phyloP scores from a whole-genome alignment of 2,113 vertebrate species.

The Myotis lucifugus region DNA sequence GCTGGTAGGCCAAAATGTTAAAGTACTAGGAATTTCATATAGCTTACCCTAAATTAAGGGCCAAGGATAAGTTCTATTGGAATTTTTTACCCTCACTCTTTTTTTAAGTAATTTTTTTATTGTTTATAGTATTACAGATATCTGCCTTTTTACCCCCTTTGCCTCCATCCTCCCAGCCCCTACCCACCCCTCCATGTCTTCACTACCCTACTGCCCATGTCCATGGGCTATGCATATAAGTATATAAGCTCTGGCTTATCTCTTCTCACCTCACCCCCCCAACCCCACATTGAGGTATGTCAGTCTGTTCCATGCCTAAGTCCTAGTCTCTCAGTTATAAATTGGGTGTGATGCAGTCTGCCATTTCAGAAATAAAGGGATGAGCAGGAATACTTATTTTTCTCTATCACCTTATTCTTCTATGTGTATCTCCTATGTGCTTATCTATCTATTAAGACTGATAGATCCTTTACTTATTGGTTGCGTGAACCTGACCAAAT shows the following conservation, averaged over 20 bases:
- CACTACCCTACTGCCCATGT: too few species aligned
- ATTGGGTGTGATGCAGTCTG: neutral
- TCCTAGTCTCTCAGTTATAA: neutral
- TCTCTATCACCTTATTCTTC: neutral
- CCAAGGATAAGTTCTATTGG: conserved; percentile 26
- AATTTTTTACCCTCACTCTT: neutral
- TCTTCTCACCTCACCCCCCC: too few species aligned
- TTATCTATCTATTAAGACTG: neutral
- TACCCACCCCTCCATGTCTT: too few species aligned
- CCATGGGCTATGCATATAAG: too few species aligned
- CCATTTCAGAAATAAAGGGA: neutral
- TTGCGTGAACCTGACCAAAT: neutral
- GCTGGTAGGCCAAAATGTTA: conserved; percentile 29
- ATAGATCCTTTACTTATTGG: conserved; percentile 12
- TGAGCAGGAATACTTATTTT: neutral
- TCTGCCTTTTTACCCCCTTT: too few species aligned
- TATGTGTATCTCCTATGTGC: neutral
- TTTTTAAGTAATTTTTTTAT: neutral
- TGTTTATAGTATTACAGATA: too few species aligned
- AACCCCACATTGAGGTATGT: too few species aligned
- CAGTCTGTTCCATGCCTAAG: neutral
- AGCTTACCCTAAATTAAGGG: conserved; percentile 1
- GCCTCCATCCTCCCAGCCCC: too few species aligned
- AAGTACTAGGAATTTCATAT: conserved; percentile 31
- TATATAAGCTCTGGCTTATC: too few species aligned